A percentile compares a stretch with the other conserved stretches of the same genome.
phyloP scores from a whole-genome alignment of 2,888 invertebrate genomes.

The Drosophila leonis region DNA sequence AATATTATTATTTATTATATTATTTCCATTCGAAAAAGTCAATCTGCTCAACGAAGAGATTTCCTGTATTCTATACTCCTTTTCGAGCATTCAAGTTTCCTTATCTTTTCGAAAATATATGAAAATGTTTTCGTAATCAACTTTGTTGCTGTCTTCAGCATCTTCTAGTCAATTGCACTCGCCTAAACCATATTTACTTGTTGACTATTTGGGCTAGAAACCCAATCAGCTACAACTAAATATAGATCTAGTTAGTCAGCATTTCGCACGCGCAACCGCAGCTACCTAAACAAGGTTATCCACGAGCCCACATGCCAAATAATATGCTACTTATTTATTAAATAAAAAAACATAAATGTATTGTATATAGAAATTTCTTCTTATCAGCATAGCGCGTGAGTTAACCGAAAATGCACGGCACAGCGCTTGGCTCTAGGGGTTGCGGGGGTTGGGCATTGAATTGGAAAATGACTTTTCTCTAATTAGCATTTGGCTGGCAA shows the following conservation, averaged over 20 bases:
- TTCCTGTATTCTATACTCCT: not conserved
- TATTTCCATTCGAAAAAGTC: too few relatives aligned
- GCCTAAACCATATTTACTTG: not conserved
- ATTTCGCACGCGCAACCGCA: conserved; percentile 3
- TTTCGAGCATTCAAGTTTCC: too few relatives aligned
- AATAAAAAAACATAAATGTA: not conserved
- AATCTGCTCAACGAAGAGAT: not conserved
- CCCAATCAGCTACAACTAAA: not conserved
- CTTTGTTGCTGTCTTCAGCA: too few relatives aligned
- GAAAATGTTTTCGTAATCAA: too few relatives aligned
- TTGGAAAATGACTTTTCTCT: conserved; percentile 27
- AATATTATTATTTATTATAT: too few relatives aligned
- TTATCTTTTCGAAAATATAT: too few relatives aligned
- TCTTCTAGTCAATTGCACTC: not conserved
- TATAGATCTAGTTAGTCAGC: conserved; percentile 10
- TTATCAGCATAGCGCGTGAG: conserved; percentile 30
- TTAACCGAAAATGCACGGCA: conserved; percentile 11
- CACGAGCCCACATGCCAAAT: conserved; percentile 34
- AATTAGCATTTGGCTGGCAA: conserved; percentile 53
- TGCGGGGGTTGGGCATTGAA: conserved; percentile 5
- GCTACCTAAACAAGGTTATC: conserved; percentile 7
- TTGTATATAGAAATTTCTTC: not conserved
- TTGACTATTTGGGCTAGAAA: not conserved
- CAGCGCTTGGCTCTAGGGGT: conserved; percentile 22
- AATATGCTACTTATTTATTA: conserved; percentile 12